Evolutionary conservation across 2,888 invertebrate species (phyloP).

Genomic region (Epinotia demarniana): DNA sequence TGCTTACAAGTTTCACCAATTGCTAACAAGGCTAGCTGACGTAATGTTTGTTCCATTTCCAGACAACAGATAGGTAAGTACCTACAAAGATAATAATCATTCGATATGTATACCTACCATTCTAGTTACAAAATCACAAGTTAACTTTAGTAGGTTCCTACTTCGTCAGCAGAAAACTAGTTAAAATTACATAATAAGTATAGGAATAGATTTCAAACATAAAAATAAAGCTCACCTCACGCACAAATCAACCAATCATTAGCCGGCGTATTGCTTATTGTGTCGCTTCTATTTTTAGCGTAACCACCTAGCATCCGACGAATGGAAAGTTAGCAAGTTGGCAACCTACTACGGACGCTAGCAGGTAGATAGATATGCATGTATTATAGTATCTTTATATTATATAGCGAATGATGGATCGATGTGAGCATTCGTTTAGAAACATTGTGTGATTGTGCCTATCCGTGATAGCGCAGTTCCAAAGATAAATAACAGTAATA

Average conservation of each 20-base stretch:
- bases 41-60: constrained; percentile 51
- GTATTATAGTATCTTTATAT: constrained; percentile 46
- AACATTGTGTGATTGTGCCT: constrained; percentile 13
- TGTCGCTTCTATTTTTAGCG: constrained; percentile 75
- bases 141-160: not conserved
- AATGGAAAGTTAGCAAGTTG: constrained; percentile 80
- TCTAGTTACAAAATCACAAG: constrained; percentile 10
- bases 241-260: constrained; percentile 64
- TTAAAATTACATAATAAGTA: not conserved
- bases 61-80: constrained; percentile 57
- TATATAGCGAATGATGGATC: constrained; percentile 32
- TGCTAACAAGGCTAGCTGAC: constrained; percentile 61
- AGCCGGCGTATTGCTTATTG: constrained; percentile 69
- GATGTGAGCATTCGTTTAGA: constrained; percentile 16
- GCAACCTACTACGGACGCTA: constrained; percentile 67
- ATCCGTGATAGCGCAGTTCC: not conserved
- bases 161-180: not conserved
- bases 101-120: constrained; percentile 7
- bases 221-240: constrained; percentile 49
- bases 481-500: too few relatives aligned
- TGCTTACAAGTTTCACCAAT: constrained; percentile 58
- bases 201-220: not conserved
- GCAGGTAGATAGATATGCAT: constrained; percentile 51
- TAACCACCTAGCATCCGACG: constrained; percentile 65
- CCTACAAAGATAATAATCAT: constrained; percentile 15